phyloP scores from a whole-genome alignment of 1,140 invertebrate genomes.

The Hyposmocoma kahamanoa region DNA sequence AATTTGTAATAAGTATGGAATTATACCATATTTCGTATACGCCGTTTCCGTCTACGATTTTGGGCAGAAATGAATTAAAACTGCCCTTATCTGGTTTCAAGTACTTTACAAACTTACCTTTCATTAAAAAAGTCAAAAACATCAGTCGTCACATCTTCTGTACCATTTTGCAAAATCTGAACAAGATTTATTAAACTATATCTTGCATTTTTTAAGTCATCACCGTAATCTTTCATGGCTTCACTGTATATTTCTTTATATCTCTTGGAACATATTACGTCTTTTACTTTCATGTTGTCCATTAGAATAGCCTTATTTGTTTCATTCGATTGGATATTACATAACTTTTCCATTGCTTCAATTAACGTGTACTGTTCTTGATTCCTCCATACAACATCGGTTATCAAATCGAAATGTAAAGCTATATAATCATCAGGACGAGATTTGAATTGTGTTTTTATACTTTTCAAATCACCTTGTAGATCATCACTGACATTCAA shows the following conservation, averaged over 20 bases:
- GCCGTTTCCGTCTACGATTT: too few species aligned
- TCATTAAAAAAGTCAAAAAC: constrained; percentile 36
- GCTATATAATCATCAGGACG: constrained; percentile 46
- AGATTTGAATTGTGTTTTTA: constrained; percentile 49
- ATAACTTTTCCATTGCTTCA: constrained; percentile 31
- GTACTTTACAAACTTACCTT: constrained; percentile 38
- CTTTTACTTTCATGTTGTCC: constrained; percentile 34
- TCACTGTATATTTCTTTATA: constrained; percentile 38
- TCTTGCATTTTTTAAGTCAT: constrained; percentile 29
- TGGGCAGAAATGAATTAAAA: too few species aligned
- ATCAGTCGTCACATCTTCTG: constrained; percentile 26
- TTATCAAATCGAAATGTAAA: constrained; percentile 56
- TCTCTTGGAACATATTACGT: constrained; percentile 41
- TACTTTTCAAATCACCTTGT: constrained; percentile 33
- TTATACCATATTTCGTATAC: too few species aligned
- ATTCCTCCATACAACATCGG: constrained; percentile 42
- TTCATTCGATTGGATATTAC: constrained; percentile 41
- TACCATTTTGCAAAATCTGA: constrained; percentile 23
- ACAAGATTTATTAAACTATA: constrained; percentile 37
- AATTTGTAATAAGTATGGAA: too few species aligned
- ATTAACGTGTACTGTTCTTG: constrained; percentile 34
- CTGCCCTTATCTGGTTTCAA: too few species aligned
- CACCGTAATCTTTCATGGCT: constrained; percentile 22
- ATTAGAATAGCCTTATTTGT: constrained; percentile 37
- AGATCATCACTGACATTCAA: constrained; percentile 20